Evolutionary conservation across 2,797 vertebrate genomes (phyloP).

Genomic region (Carduelis carduelis): DNA sequence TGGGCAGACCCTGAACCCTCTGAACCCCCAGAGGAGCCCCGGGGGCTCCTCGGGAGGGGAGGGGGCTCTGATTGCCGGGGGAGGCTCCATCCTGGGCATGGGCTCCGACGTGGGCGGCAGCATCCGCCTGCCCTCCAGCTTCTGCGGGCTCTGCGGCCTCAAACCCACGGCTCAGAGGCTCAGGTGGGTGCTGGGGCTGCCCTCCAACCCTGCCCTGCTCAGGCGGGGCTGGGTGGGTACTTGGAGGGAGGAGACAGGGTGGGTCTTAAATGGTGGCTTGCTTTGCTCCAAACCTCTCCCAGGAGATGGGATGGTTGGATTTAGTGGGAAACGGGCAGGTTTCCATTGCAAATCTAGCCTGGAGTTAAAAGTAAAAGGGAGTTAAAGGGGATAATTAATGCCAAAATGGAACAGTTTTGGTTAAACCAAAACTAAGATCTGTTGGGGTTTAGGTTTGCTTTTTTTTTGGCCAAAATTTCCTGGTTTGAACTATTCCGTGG

Average conservation of each 20-base stretch:
- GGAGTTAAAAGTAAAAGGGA: background rate
- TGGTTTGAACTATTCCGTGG: background rate
- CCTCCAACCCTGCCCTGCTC: background rate
- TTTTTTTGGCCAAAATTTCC: background rate
- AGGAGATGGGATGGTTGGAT: fast-evolving
- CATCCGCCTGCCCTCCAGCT: conserved; percentile 80
- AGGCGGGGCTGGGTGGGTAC: background rate
- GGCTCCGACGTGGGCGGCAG: conserved; percentile 79
- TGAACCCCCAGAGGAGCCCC: conserved; percentile 69
- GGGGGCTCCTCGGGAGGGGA: conserved; percentile 84
- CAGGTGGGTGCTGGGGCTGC: conserved; percentile 69
- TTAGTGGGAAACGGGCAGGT: background rate
- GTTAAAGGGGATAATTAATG: background rate
- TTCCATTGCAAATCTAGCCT: background rate
- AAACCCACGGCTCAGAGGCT: conserved; percentile 79
- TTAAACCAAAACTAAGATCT: background rate
- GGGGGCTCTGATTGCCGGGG: conserved; percentile 78
- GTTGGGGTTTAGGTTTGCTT: background rate
- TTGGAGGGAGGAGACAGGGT: background rate
- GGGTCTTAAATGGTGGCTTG: background rate
- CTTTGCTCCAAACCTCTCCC: background rate
- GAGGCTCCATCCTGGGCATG: conserved; percentile 82
- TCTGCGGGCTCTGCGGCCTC: conserved; percentile 81
- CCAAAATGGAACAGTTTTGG: background rate
- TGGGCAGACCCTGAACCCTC: conserved; percentile 76